Evolutionary conservation across 2,888 invertebrate species (phyloP).

Genomic region (Tetragonula carbonaria): DNA sequence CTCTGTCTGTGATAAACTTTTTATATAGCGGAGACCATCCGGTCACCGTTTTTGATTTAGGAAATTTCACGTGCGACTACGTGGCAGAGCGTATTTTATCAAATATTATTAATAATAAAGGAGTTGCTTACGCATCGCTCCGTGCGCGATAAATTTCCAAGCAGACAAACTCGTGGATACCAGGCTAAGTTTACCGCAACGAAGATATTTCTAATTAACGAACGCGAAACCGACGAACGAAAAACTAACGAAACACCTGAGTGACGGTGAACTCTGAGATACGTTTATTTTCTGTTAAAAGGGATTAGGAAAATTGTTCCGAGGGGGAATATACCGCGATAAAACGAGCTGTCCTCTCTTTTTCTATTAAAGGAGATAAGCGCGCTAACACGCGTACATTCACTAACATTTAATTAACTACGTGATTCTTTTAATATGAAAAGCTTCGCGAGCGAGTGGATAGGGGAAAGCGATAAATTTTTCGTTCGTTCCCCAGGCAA

Average conservation of each 20-base stretch:
- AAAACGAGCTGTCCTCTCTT: background rate
- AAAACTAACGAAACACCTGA: background rate
- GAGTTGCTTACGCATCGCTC: no score
- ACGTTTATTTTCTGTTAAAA: background rate
- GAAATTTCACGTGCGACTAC: no score
- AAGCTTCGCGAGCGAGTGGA: background rate
- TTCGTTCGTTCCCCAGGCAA: background rate
- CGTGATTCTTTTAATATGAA: background rate
- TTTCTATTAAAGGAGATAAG: background rate
- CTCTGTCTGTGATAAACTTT: slow-evolving; percentile 15
- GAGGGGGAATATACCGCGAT: background rate
- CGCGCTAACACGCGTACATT: background rate
- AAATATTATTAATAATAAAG: background rate
- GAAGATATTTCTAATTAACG: slow-evolving; percentile 12
- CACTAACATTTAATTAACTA: slow-evolving; percentile 10
- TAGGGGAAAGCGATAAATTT: background rate
- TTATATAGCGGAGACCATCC: background rate
- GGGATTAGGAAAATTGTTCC: background rate
- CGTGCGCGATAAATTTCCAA: no score
- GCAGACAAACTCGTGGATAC: no score
- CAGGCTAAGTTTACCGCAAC: no score
- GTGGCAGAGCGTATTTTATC: background rate
- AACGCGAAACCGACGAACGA: background rate
- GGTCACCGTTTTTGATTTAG: background rate
- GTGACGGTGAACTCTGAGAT: background rate